These are phyloP conservation scores for Baryphthengus martii DNA, from an alignment of 2,113 vertebrate species.

Conservation along the genomic window DNA sequence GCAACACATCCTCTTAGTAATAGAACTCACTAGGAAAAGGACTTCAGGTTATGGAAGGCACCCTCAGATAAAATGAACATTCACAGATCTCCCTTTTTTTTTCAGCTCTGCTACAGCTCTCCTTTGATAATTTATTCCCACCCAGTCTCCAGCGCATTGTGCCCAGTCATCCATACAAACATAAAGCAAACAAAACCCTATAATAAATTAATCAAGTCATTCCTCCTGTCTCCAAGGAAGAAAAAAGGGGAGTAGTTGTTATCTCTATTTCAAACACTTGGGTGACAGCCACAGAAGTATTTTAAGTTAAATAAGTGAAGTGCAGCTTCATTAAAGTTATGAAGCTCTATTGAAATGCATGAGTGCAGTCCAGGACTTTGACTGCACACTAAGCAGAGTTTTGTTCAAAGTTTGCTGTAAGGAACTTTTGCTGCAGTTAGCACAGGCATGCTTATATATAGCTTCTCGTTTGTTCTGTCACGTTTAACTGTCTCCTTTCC, in stretches of 20 bases:
- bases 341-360: background rate
- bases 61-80: background rate
- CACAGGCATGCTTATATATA: background rate
- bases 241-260: slow-evolving; percentile 2
- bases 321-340: slow-evolving; percentile 5
- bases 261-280: slow-evolving; percentile 13
- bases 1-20: background rate
- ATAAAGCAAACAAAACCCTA: slow-evolving; percentile 25
- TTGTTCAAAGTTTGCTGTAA: background rate
- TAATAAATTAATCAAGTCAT: slow-evolving; percentile 52
- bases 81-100: background rate
- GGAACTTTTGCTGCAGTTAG: background rate
- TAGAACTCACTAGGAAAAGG: background rate
- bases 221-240: slow-evolving; percentile 15
- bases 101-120: background rate
- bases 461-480: background rate
- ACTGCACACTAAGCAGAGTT: background rate
- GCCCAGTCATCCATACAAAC: slow-evolving; percentile 2
- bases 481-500: background rate
- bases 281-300: slow-evolving; percentile 5
- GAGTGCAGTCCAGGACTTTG: background rate
- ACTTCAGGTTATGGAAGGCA: background rate
- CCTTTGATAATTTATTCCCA: slow-evolving; percentile 48
- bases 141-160: background rate
- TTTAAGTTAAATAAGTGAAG: slow-evolving; percentile 5